A percentile compares a stretch with the other conserved stretches of the same genome.
phyloP scores from a whole-genome alignment of 2,113 vertebrate genomes.

The Indicator maculatus region DNA sequence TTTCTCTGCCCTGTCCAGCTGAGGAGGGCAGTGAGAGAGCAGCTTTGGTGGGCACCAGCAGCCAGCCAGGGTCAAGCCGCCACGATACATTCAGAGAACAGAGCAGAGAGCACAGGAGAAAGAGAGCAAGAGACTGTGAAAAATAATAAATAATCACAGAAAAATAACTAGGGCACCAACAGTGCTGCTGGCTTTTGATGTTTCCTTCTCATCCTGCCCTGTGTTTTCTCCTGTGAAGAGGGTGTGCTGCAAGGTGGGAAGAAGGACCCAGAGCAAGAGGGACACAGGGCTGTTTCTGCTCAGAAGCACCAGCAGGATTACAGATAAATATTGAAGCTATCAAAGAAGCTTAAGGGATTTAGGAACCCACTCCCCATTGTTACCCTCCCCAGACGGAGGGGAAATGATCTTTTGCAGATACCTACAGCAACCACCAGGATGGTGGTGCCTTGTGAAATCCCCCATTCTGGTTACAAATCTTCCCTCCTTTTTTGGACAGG shows the following conservation, averaged over 20 bases:
- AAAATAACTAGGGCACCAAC: constrained; percentile 24
- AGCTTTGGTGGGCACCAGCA: not conserved
- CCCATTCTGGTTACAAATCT: rapidly evolving
- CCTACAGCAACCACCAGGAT: not conserved
- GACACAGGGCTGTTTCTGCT: not conserved
- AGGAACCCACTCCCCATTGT: constrained; percentile 56
- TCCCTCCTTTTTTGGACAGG: rapidly evolving
- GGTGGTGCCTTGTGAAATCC: not conserved
- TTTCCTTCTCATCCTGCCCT: not conserved
- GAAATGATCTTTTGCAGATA: not conserved
- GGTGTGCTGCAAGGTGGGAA: not conserved
- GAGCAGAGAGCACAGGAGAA: not conserved
- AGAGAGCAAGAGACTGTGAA: not conserved
- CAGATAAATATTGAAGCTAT: constrained; percentile 60
- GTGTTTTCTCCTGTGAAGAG: not conserved
- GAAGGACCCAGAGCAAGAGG: not conserved
- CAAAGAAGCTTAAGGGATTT: constrained; percentile 65
- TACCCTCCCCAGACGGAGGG: not conserved
- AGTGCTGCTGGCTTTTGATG: not conserved
- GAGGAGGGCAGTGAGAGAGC: not conserved
- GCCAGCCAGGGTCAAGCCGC: not conserved
- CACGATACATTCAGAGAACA: not conserved
- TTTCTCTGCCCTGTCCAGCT: not conserved
- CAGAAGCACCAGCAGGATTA: constrained; percentile 12
- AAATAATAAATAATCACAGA: constrained; percentile 2